A percentile compares a stretch with the other conserved stretches of the same genome.
These are phyloP conservation scores for Enteromius afrohamiltoni DNA, from an alignment of 2,797 vertebrate species.

Conservation along the genomic window DNA sequence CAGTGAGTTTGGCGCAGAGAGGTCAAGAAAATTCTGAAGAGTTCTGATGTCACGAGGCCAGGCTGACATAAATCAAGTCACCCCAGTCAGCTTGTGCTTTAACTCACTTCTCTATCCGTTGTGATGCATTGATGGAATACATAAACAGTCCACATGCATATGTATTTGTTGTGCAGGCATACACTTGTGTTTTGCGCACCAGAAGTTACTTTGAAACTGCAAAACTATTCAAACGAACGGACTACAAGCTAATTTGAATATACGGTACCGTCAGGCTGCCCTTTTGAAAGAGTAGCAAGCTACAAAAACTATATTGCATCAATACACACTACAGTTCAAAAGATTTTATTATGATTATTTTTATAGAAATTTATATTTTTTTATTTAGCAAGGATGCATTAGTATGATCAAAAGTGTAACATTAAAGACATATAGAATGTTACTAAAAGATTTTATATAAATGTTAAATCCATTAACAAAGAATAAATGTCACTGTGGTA, in stretches of 20 bases:
- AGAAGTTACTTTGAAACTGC: neutral
- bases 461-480: neutral
- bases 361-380: neutral
- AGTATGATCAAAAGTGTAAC: neutral
- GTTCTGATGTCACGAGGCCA: slow-evolving; percentile 21
- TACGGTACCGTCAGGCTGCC: neutral
- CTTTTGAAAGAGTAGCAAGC: slow-evolving; percentile 3
- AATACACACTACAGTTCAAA: neutral
- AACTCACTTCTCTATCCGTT: neutral
- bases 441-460: neutral
- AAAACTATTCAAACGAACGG: neutral
- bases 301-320: neutral
- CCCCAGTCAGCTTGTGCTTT: neutral
- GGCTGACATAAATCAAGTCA: slow-evolving; percentile 15
- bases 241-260: neutral
- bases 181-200: neutral
- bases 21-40: slow-evolving; percentile 20
- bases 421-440: neutral
- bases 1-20: slow-evolving; percentile 23
- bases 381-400: neutral
- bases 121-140: neutral
- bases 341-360: neutral
- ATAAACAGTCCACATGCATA: slow-evolving; percentile 2
- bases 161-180: neutral
- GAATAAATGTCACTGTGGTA: neutral